Conservation (phyloP, 1,140 invertebrate genomes). For the Alviniconcha marisindica region DNA sequence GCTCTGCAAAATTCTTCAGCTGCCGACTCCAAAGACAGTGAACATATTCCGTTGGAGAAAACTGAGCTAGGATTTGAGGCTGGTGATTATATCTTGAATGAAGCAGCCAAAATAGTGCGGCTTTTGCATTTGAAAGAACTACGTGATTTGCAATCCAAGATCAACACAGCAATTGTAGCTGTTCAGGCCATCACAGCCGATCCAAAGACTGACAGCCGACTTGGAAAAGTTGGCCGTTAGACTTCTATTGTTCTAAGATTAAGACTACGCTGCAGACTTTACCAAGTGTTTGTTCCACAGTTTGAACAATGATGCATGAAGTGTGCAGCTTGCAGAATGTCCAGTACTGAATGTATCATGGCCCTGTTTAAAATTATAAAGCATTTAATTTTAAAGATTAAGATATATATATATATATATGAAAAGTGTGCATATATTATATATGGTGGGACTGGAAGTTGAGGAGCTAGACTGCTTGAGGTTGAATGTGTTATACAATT, state of each 20-base stretch:
- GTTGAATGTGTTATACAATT: too few species aligned
- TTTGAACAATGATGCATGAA: too few species aligned
- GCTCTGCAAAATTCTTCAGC: slow-evolving; percentile 82
- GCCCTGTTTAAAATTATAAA: too few species aligned
- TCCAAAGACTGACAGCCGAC: slow-evolving; percentile 96
- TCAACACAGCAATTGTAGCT: slow-evolving; percentile 94
- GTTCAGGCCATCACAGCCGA: slow-evolving; percentile 96
- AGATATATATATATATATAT: too few species aligned
- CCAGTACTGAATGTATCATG: too few species aligned
- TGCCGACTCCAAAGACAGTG: background rate
- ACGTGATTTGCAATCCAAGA: slow-evolving; percentile 92
- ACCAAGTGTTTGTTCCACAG: too few species aligned
- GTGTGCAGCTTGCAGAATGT: too few species aligned
- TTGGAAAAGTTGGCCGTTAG: slow-evolving; percentile 91
- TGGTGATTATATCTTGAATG: slow-evolving; percentile 83
- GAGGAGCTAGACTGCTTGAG: too few species aligned
- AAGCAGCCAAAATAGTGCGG: slow-evolving; percentile 87
- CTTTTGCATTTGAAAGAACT: slow-evolving; percentile 94
- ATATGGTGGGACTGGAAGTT: too few species aligned
- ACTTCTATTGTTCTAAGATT: background rate
- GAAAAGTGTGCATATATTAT: too few species aligned
- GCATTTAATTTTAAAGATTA: too few species aligned
- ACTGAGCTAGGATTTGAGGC: slow-evolving; percentile 83
- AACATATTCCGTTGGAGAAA: slow-evolving; percentile 80
- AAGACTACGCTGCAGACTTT: too few species aligned